Evolutionary conservation across 1,140 invertebrate genomes (phyloP).

Genomic region (Homalodisca vitripennis): DNA sequence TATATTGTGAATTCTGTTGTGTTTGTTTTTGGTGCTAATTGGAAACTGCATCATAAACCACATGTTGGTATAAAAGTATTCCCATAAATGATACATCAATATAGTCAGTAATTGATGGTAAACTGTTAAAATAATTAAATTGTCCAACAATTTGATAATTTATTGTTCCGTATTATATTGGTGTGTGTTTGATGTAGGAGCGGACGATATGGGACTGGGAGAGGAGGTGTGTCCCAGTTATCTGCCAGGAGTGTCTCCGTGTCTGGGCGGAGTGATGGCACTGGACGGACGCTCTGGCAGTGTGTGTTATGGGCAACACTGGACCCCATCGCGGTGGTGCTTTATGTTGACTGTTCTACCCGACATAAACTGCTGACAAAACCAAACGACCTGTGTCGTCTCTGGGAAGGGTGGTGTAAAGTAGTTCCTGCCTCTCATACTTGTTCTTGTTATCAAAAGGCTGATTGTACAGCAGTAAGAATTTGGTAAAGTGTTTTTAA

Average conservation of each 20-base stretch:
- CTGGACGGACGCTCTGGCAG: slow-evolving; percentile 70
- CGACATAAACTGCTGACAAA: slow-evolving; percentile 71
- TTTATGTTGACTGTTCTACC: slow-evolving; percentile 68
- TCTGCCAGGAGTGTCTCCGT: slow-evolving; percentile 61
- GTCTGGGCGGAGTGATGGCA: slow-evolving; percentile 75
- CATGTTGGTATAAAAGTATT: too few relatives aligned
- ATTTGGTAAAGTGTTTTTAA: too few relatives aligned
- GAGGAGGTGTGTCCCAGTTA: slow-evolving; percentile 63
- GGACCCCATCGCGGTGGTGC: slow-evolving; percentile 55
- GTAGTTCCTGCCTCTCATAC: too few relatives aligned
- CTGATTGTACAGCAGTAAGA: background rate
- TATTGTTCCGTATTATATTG: too few relatives aligned
- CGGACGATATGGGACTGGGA: slow-evolving; percentile 40
- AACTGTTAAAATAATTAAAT: too few relatives aligned
- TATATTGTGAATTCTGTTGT: too few relatives aligned
- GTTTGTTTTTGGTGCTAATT: too few relatives aligned
- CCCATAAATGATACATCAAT: too few relatives aligned
- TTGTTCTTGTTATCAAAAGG: background rate
- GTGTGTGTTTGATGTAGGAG: slow-evolving; percentile 33
- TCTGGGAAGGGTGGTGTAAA: slow-evolving; percentile 71
- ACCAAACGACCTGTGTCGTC: slow-evolving; percentile 70
- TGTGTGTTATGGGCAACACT: slow-evolving; percentile 75
- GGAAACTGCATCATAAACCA: too few relatives aligned
- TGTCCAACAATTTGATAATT: too few relatives aligned
- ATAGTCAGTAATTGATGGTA: too few relatives aligned